A percentile compares a stretch with the other conserved stretches of the same genome.
phyloP scores from a whole-genome alignment of 2,113 vertebrate species.

The Gavia stellata region DNA sequence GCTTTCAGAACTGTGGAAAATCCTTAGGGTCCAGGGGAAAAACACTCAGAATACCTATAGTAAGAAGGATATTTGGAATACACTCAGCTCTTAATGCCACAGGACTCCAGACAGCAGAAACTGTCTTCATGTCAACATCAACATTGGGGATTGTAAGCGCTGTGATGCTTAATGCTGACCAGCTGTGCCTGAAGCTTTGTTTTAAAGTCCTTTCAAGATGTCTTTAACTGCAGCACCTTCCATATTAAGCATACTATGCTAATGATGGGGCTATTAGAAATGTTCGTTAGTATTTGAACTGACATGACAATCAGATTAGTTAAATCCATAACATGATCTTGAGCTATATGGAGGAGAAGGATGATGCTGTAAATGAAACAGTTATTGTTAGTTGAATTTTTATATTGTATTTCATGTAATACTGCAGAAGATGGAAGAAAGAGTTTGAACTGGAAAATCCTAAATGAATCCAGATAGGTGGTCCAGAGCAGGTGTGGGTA shows the following conservation, averaged over 20 bases:
- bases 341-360: not conserved
- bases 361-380: not conserved
- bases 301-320: not conserved
- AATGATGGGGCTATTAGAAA: not conserved
- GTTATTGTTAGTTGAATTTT: not conserved
- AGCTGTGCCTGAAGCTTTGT: slow-evolving; percentile 19
- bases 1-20: not conserved
- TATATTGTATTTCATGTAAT: not conserved
- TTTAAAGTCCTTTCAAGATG: slow-evolving; percentile 9
- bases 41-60: not conserved
- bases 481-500: not conserved
- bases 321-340: not conserved
- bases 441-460: not conserved
- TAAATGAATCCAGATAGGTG: not conserved
- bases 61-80: not conserved
- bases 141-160: not conserved
- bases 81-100: not conserved
- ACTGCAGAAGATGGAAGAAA: not conserved
- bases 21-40: not conserved
- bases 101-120: slow-evolving; percentile 7
- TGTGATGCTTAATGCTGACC: slow-evolving; percentile 2
- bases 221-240: not conserved
- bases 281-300: not conserved
- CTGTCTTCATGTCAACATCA: not conserved
- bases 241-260: not conserved